Conservation (phyloP, 2,113 vertebrate species). For the Burhinus oedicnemus region DNA sequence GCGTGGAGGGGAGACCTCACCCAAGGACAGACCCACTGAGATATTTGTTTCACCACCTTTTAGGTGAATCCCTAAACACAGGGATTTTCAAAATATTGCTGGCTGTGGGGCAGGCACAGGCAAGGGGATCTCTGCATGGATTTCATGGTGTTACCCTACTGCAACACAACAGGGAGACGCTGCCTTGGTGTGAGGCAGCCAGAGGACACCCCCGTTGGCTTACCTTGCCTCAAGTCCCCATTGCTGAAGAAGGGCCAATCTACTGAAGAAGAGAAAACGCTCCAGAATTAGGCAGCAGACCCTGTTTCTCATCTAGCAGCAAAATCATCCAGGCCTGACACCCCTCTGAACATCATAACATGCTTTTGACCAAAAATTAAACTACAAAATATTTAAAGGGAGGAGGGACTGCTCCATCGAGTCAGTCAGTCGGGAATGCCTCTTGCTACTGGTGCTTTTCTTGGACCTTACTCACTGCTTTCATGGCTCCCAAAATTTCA, state of each 20-base stretch:
- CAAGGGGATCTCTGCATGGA: not conserved
- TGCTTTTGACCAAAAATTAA: not conserved
- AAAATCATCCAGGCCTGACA: not conserved
- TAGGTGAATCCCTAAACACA: not conserved
- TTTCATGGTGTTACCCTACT: not conserved
- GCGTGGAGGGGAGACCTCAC: not conserved
- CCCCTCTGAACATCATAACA: not conserved
- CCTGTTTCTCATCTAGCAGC: not conserved
- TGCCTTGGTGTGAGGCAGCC: not conserved
- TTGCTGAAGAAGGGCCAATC: not conserved
- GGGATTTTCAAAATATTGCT: not conserved
- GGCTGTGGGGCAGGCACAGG: not conserved
- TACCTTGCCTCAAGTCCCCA: not conserved
- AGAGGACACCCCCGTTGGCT: not conserved
- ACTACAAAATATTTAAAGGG: not conserved
- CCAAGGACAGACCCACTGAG: not conserved
- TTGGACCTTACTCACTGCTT: not conserved
- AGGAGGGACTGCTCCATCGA: not conserved
- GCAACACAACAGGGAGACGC: not conserved
- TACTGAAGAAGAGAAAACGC: not conserved
- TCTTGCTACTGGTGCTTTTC: not conserved
- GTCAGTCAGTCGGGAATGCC: not conserved
- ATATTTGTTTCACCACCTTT: not conserved
- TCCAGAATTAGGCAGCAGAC: not conserved
- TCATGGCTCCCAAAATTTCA: not conserved